Evolutionary conservation across 2,888 invertebrate genomes (phyloP).

Genomic region (Brachyptera risi): DNA sequence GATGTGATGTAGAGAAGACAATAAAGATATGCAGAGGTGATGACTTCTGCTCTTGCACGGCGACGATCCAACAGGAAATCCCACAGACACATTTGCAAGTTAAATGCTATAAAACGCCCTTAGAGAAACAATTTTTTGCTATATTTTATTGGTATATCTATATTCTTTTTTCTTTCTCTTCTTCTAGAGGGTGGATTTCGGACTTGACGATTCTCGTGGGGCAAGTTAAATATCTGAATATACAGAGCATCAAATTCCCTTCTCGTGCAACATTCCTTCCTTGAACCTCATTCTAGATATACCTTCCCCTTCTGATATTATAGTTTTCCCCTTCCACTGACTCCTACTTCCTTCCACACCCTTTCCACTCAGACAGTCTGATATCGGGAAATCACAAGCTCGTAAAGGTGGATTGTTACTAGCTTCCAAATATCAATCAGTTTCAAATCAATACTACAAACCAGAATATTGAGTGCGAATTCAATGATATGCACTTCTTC

Average conservation of each 20-base stretch:
- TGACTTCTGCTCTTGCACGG: conserved; percentile 21
- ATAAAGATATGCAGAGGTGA: conserved; percentile 26
- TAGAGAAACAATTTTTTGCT: conserved; percentile 46
- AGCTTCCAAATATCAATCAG: conserved; percentile 6
- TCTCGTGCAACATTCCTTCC: neutral
- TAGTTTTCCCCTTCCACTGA: neutral
- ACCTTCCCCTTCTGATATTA: no score
- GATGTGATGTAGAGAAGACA: conserved; percentile 6
- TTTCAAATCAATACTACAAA: conserved; percentile 6
- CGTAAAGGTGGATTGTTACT: conserved; percentile 4
- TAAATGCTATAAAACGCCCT: conserved; percentile 47
- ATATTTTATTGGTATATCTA: conserved; percentile 38
- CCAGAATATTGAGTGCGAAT: neutral
- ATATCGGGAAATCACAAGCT: neutral
- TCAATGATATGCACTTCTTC: neutral
- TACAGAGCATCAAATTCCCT: conserved; percentile 7
- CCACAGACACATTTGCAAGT: conserved; percentile 46
- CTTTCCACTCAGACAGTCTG: neutral
- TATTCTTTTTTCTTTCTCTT: conserved; percentile 17
- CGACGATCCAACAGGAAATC: conserved; percentile 20
- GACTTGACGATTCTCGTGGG: conserved; percentile 21
- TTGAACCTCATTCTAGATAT: neutral
- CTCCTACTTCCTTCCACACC: neutral
- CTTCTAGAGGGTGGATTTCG: conserved; percentile 18
- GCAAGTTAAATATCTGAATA: conserved; percentile 17